These are phyloP conservation scores for Drosophila subquinaria DNA, from an alignment of 2,888 invertebrate species.

Conservation along the genomic window DNA sequence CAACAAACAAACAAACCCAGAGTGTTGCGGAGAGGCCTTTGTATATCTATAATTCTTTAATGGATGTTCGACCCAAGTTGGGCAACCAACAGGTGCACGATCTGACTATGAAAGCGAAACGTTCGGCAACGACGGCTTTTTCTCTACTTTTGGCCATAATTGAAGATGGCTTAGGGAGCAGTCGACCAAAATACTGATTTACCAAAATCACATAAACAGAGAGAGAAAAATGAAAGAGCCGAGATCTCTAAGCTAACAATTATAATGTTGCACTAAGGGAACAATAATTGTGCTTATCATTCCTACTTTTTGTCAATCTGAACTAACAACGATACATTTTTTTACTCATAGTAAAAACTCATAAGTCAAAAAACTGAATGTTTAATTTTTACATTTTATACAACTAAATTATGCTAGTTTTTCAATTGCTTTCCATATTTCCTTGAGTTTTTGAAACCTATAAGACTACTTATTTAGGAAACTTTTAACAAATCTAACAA, in stretches of 20 bases:
- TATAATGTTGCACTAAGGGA: neutral
- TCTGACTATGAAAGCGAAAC: conserved; percentile 1
- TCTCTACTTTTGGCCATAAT: neutral
- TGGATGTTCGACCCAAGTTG: conserved; percentile 14
- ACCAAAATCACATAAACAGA: neutral
- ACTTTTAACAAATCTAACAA: too few relatives aligned
- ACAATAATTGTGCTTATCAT: too few relatives aligned
- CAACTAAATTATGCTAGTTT: too few relatives aligned
- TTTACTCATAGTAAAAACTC: neutral
- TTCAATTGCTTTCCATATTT: too few relatives aligned
- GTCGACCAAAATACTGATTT: neutral
- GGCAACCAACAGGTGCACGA: conserved; percentile 17
- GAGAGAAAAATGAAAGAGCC: neutral
- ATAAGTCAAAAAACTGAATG: neutral
- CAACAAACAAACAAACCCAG: conserved; percentile 16
- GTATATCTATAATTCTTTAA: conserved; percentile 27
- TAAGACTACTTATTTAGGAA: too few relatives aligned
- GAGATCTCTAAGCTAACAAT: neutral
- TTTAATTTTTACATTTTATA: too few relatives aligned
- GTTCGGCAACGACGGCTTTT: neutral
- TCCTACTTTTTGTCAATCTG: neutral
- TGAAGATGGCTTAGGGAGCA: neutral
- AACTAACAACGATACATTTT: neutral
- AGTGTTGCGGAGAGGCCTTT: neutral
- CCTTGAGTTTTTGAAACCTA: too few relatives aligned